A percentile compares a stretch with the other conserved stretches of the same genome.
These are phyloP conservation scores for Marronus borbonicus DNA, from an alignment of 2,888 invertebrate genomes.

Conservation along the genomic window DNA sequence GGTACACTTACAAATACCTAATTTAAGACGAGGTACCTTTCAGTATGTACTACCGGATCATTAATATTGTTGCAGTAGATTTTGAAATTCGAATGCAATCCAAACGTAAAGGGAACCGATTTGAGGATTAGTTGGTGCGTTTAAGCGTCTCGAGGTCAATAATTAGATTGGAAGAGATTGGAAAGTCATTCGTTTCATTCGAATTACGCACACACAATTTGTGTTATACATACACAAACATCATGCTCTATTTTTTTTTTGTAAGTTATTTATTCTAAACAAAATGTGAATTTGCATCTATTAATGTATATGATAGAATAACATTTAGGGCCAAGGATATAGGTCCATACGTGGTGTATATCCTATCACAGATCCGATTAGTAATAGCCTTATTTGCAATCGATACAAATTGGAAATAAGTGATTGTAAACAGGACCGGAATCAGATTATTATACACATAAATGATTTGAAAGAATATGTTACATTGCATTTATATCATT, in stretches of 20 bases:
- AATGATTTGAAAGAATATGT: too few species aligned
- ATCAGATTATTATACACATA: too few species aligned
- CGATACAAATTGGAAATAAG: too few species aligned
- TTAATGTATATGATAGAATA: too few species aligned
- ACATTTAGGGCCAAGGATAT: too few species aligned
- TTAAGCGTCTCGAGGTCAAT: conserved; percentile 28
- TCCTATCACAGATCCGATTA: too few species aligned
- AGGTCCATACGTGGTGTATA: too few species aligned
- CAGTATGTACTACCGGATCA: neutral
- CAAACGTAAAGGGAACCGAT: conserved; percentile 18
- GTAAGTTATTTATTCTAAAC: too few species aligned
- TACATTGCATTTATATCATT: too few species aligned
- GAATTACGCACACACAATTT: neutral
- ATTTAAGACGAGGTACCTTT: neutral
- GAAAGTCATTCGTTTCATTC: conserved; percentile 1
- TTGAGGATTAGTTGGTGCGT: conserved; percentile 26
- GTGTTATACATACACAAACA: neutral
- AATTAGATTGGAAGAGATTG: conserved; percentile 22
- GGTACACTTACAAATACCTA: neutral
- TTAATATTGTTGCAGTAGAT: conserved; percentile 23
- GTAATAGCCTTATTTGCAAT: too few species aligned
- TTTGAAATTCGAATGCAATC: conserved; percentile 11
- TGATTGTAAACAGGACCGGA: too few species aligned
- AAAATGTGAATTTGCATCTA: too few species aligned
- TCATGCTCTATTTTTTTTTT: conserved; percentile 3